A percentile compares a stretch with the other conserved stretches of the same genome.
phyloP scores from a whole-genome alignment of 2,113 vertebrate genomes.

The Colius striatus region DNA sequence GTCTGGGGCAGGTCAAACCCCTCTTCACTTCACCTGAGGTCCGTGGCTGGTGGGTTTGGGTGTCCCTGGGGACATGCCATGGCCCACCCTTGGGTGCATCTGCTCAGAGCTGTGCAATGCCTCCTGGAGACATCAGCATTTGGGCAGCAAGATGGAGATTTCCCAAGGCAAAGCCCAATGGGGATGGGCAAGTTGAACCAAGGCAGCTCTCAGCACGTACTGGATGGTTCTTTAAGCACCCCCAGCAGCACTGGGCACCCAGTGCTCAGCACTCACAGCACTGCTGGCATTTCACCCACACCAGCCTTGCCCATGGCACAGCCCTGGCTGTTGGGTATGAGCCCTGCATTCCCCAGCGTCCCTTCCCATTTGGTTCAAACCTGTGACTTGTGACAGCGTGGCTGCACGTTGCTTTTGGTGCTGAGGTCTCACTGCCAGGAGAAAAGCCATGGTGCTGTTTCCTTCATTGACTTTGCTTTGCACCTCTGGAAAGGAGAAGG shows the following conservation, averaged over 20 bases:
- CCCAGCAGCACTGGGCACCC: not conserved
- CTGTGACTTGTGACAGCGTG: accelerated
- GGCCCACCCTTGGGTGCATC: not conserved
- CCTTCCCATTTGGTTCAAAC: not conserved
- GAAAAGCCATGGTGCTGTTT: not conserved
- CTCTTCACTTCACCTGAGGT: not conserved
- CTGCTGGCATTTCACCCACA: accelerated
- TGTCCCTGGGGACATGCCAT: not conserved
- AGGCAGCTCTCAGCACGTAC: not conserved
- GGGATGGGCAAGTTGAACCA: not conserved
- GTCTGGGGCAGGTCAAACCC: not conserved
- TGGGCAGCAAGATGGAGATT: not conserved
- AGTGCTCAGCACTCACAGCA: not conserved
- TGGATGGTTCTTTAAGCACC: not conserved
- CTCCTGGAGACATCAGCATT: not conserved
- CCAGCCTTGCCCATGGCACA: not conserved
- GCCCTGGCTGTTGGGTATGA: not conserved
- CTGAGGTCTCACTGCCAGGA: not conserved
- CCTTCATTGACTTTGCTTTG: not conserved
- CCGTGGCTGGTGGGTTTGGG: not conserved
- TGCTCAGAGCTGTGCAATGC: not conserved
- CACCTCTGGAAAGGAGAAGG: not conserved
- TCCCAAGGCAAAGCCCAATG: not conserved
- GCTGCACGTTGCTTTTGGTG: not conserved
- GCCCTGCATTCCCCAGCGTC: not conserved